Percentiles rank a stretch among this genome's conserved stretches.
Evolutionary conservation across 1,140 invertebrate genomes (phyloP).

Genomic region (Pomacea maculata): DNA sequence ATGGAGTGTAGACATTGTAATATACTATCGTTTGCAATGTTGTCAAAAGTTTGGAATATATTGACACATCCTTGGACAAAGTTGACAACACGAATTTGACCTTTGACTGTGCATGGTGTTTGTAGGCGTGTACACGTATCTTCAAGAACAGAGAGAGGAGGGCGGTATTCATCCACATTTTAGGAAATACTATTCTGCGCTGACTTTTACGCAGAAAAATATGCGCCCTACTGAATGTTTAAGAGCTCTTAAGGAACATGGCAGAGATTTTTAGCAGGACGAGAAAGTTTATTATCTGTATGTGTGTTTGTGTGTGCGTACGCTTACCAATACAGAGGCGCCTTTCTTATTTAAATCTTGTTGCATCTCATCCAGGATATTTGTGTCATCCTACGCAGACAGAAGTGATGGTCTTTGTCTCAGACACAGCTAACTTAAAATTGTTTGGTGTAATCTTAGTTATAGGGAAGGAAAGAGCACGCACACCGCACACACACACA

Average conservation of each 20-base stretch:
- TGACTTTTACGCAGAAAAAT: not conserved
- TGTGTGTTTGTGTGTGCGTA: constrained; percentile 3
- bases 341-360: not conserved
- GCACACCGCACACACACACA: constrained; percentile 1
- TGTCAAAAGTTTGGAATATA: too few relatives aligned
- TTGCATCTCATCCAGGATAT: not conserved
- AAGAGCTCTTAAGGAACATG: not conserved
- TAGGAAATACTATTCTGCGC: not conserved
- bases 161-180: not conserved
- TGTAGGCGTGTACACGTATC: not conserved
- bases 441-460: too few relatives aligned
- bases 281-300: not conserved
- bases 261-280: not conserved
- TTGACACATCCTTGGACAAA: too few relatives aligned
- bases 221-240: not conserved
- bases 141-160: not conserved
- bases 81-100: not conserved
- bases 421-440: not conserved
- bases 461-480: not conserved
- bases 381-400: not conserved
- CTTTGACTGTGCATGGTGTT: not conserved
- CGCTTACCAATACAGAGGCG: not conserved
- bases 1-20: too few relatives aligned
- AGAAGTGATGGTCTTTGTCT: not conserved
- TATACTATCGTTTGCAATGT: too few relatives aligned